Base-by-base conservation (phyloP, 2,888 invertebrate genomes). In the Pinctada fucata region DNA sequence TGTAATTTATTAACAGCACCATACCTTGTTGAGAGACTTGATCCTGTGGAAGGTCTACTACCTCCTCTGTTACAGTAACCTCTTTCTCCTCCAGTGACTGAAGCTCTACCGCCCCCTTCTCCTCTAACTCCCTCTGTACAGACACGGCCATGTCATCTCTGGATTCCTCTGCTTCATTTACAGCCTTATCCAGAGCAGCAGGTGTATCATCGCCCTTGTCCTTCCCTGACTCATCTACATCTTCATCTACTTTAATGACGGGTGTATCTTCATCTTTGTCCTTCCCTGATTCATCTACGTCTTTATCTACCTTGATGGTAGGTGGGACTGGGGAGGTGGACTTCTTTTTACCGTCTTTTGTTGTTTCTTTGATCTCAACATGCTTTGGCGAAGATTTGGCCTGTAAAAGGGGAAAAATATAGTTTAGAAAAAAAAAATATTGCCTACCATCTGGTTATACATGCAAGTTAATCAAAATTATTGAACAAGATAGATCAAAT, bases 321-420 rank as follows among this genome's bases (percentile, higher is more conserved):
- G 83, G 81, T n/a, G 82, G 78, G 6, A 47, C 66, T 45, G 76
- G 79, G 50, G 79, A 78, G 3, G 51, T 51, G 51, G 65, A 50
- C 47, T 65, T 65, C 49, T 74, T 74, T 66, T 66, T 51, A 8
- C 8, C 50, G 45, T 16, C 31, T 13, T 65, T 16, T 13, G 13
- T 50, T 10, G 31, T 48, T 48, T 73, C 65, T 10, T 74, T 63
- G n/a, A 68, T 45, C 8, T 52, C 67, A 51, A 73, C n/a, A 66
- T 74, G 48, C 10, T 58, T 67, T n/a, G 73, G 48, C 48, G 74
- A 64, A 58, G 74, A 52, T 58, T 80, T 58, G 13, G 58, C 6
- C 58, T 58, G 13, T 13, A 48, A 47, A 13, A 65, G 31, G 48
- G 6, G 31, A 66, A 6, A 31, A 31, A 45, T 8, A 66, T n/a